A percentile compares a stretch with the other conserved stretches of the same genome.
Evolutionary conservation across 2,113 vertebrate genomes (phyloP).

Genomic region (Lichenostomus cassidix): DNA sequence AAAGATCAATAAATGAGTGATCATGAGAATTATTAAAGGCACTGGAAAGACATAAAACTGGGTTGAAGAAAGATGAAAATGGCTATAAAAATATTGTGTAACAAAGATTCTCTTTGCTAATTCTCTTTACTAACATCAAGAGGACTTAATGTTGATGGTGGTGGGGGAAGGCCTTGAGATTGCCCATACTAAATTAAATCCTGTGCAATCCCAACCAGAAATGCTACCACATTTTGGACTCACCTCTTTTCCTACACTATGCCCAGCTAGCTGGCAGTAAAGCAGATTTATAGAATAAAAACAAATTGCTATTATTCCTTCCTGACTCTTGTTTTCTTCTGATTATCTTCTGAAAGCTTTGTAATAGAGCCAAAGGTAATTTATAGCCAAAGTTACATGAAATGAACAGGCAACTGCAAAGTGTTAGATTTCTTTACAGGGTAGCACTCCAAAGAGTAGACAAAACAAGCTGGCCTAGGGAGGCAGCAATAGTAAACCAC

Average conservation of each 20-base stretch:
- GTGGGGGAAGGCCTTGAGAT: background rate
- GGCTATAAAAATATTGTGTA: background rate
- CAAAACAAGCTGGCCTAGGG: conserved; percentile 52
- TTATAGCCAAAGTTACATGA: conserved; percentile 42
- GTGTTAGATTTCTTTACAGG: conserved; percentile 57
- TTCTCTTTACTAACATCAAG: background rate
- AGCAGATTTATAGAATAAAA: conserved; percentile 44
- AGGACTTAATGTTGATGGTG: background rate
- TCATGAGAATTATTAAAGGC: background rate
- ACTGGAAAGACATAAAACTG: background rate
- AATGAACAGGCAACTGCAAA: conserved; percentile 48
- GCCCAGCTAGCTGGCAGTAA: background rate
- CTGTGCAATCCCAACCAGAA: background rate
- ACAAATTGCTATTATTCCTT: conserved; percentile 33
- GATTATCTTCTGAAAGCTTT: conserved; percentile 54
- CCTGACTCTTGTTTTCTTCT: conserved; percentile 24
- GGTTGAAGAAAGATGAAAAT: background rate
- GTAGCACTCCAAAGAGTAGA: conserved; percentile 22
- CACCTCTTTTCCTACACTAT: background rate
- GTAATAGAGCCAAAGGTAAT: conserved; percentile 47
- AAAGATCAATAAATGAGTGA: background rate
- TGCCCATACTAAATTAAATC: background rate
- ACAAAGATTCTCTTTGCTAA: background rate
- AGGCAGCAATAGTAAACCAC: conserved; percentile 18
- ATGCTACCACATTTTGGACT: background rate